These are phyloP conservation scores for Dolichotis patagonum DNA, from an alignment of 2,113 vertebrate genomes.

Conservation along the genomic window DNA sequence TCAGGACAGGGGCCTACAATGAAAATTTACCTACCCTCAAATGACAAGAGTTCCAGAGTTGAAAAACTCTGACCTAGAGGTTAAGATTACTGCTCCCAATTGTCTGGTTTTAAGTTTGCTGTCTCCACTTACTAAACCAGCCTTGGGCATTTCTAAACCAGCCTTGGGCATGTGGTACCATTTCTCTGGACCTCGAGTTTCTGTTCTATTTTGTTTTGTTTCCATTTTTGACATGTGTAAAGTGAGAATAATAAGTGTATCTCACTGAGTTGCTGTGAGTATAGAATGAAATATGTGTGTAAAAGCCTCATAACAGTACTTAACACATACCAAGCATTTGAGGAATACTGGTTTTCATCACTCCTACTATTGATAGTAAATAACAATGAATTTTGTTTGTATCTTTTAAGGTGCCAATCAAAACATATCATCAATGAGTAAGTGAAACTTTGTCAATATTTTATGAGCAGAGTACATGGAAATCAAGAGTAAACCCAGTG, in stretches of 20 bases:
- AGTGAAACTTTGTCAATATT: neutral
- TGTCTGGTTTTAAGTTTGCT: neutral
- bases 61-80: neutral
- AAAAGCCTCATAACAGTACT: neutral
- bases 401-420: neutral
- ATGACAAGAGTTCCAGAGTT: neutral
- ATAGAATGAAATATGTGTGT: neutral
- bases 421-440: neutral
- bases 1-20: accelerated
- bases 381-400: neutral
- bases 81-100: neutral
- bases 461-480: neutral
- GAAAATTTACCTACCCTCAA: neutral
- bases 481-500: neutral
- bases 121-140: neutral
- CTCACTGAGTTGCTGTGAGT: neutral
- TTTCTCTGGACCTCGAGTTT: neutral
- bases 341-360: neutral
- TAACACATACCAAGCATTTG: neutral
- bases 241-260: neutral
- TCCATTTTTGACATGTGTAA: neutral
- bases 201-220: neutral
- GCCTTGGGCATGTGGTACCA: neutral
- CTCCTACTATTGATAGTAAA: neutral
- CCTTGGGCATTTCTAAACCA: too few relatives aligned